Conservation (phyloP, 2,113 vertebrate genomes). For the Aspiorhynchus laticeps region DNA sequence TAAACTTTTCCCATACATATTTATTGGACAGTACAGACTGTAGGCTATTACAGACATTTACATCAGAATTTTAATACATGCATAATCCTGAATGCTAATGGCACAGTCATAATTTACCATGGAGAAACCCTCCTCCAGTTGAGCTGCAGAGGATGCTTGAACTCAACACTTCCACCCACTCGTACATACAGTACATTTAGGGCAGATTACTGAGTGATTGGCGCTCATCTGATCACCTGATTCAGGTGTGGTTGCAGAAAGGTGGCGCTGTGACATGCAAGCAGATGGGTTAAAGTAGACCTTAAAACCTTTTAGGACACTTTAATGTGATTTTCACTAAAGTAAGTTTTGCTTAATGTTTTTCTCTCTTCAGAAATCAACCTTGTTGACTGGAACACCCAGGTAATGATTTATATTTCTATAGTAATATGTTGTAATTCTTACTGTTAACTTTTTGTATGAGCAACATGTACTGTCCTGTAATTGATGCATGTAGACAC, state of each 20-base stretch:
- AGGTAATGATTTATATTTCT: conserved; percentile 58
- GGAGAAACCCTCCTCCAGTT: conserved; percentile 32
- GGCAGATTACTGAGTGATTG: neutral
- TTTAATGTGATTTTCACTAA: neutral
- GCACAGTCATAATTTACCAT: conserved; percentile 37
- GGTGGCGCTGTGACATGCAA: neutral
- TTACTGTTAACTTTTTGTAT: neutral
- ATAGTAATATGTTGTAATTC: neutral
- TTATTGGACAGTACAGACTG: conserved; percentile 56
- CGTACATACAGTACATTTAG: neutral
- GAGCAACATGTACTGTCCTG: neutral
- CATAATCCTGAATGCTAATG: conserved; percentile 57
- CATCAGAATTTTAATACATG: conserved; percentile 57
- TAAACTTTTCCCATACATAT: conserved; percentile 55
- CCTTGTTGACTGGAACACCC: conserved; percentile 37
- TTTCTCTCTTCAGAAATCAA: conserved; percentile 64
- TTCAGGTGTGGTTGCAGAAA: neutral
- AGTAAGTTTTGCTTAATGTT: neutral
- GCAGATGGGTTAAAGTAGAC: neutral
- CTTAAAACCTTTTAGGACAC: neutral
- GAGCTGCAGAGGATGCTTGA: conserved; percentile 35
- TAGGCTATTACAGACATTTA: conserved; percentile 57
- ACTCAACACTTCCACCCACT: conserved; percentile 19
- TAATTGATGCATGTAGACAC: neutral
- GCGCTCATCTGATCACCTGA: conserved; percentile 8